Evolutionary conservation across 2,888 invertebrate species (phyloP).

Genomic region (Hylaea fasciaria): DNA sequence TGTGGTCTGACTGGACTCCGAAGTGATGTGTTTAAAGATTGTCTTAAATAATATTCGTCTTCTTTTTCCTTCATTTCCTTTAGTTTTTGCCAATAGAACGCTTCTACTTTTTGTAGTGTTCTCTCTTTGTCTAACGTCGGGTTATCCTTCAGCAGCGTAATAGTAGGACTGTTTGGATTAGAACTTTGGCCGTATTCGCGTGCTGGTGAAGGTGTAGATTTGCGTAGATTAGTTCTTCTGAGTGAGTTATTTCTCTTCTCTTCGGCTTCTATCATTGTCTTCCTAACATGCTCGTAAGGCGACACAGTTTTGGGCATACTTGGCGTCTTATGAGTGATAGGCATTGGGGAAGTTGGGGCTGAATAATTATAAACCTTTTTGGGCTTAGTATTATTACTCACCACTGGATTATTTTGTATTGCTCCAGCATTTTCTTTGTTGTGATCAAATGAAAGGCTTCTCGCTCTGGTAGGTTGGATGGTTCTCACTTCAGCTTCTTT

Average conservation of each 20-base stretch:
- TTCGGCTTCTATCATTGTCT: conserved; percentile 73
- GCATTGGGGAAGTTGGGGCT: conserved; percentile 77
- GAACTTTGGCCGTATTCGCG: conserved; percentile 44
- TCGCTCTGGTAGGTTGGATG: conserved; percentile 74
- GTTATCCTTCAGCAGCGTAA: conserved; percentile 38
- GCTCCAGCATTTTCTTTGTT: conserved; percentile 44
- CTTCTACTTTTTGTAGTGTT: conserved; percentile 86
- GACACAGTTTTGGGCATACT: conserved; percentile 76
- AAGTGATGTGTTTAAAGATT: conserved; percentile 51
- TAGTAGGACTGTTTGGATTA: conserved; percentile 41
- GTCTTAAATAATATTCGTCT: conserved; percentile 79
- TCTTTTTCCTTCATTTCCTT: conserved; percentile 87
- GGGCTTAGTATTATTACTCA: conserved; percentile 40
- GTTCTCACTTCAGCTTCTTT: conserved; percentile 79
- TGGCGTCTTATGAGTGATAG: conserved; percentile 68
- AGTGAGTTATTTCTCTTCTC: conserved; percentile 67
- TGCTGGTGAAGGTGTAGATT: conserved; percentile 56
- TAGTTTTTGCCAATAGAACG: conserved; percentile 88
- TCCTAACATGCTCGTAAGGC: conserved; percentile 73
- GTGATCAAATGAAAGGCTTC: conserved; percentile 72
- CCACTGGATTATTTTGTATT: conserved; percentile 29
- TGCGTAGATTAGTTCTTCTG: conserved; percentile 54
- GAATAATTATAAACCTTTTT: conserved; percentile 75
- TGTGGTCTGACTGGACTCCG: conserved; percentile 47
- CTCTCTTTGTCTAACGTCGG: conserved; percentile 73